Evolutionary conservation across 2,797 vertebrate genomes (phyloP).

Genomic region (Scomberomorus guttatus): DNA sequence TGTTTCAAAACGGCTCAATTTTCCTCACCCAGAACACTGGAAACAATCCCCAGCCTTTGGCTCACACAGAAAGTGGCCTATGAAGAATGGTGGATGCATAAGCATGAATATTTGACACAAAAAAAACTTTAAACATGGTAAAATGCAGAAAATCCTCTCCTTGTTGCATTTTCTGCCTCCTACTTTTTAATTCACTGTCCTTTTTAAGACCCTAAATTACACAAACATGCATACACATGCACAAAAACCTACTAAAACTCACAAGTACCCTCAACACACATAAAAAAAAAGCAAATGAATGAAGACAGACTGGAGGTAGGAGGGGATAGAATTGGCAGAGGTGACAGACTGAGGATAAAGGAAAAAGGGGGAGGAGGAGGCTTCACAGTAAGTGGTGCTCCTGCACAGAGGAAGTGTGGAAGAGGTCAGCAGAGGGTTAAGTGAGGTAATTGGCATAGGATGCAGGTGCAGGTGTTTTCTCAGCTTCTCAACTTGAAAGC

Average conservation of each 20-base stretch:
- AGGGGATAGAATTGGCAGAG: slow-evolving; percentile 18
- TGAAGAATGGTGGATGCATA: neutral
- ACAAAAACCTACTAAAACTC: slow-evolving; percentile 23
- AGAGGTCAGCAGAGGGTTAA: slow-evolving; percentile 65
- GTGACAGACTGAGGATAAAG: slow-evolving; percentile 44
- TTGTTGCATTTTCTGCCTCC: neutral
- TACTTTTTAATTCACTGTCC: neutral
- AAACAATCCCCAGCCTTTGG: slow-evolving; percentile 19
- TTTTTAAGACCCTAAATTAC: neutral
- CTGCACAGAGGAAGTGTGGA: slow-evolving; percentile 46
- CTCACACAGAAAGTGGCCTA: slow-evolving; percentile 3
- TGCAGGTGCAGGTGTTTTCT: slow-evolving; percentile 67
- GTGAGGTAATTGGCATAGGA: slow-evolving; percentile 76
- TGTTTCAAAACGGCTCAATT: slow-evolving; percentile 34
- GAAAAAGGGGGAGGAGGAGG: slow-evolving; percentile 38
- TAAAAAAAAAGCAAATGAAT: slow-evolving; percentile 23
- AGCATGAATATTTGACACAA: slow-evolving; percentile 4
- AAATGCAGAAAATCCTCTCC: slow-evolving; percentile 1
- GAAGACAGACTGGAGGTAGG: slow-evolving; percentile 7
- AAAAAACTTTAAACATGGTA: slow-evolving; percentile 12
- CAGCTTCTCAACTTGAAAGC: slow-evolving; percentile 65
- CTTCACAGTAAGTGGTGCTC: slow-evolving; percentile 54
- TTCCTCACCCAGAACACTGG: slow-evolving; percentile 27
- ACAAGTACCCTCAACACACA: slow-evolving; percentile 32
- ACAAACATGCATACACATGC: neutral